Base-by-base conservation (phyloP, 2,113 vertebrate genomes). In the Ptychochromis oligacanthus region DNA sequence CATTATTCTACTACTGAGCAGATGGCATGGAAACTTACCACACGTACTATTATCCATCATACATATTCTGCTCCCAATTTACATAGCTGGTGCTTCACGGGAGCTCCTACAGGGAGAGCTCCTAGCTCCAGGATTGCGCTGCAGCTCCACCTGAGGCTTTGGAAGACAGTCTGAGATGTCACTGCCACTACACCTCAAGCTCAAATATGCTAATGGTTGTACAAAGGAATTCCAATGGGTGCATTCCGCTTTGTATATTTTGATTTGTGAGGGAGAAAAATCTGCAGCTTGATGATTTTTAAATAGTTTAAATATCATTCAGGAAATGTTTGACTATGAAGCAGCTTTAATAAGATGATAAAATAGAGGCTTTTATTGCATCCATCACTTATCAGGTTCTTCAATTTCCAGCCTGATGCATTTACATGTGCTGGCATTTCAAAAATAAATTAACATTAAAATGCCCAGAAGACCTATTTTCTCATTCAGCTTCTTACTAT, bases 31-130 rank as follows among this genome's bases (percentile, higher is more conserved):
- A 92, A 91, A 90, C 91, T 87, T 93, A 93, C 88, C 90, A 85
- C 92, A 91, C 90, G 91, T 88, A 89, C 90, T 82, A 91, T 92
- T 93, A 93, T 92, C 92, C 93, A 94, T 95, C 94, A 94, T 94
- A 90, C 92, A 94, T 93, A 94, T 94, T 94, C 93, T 89, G 86
- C 80, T 89, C 80, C 84, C 83, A 80, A 94, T 93, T 93, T 93
- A 91, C 93, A 94, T 90, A 90, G 89, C 79, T 60, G 57, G 64
- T 61, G 90, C 82, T 90, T 89, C 77, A 54, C 77, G 43, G 85
- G 82, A 83, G 85, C 88, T 92, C 90, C 91, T 92, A 77, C 87
- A 22, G 90, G 91, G 82, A 89, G 74, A 77, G 62, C 46, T 72
- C 34, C 54, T 60, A 83, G 84, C 89, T 89, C 79, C 79, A 84